A percentile compares a stretch with the other conserved stretches of the same genome.
phyloP scores from a whole-genome alignment of 53 echinoderm and acorn worm species.

The Holothuria scabra region DNA sequence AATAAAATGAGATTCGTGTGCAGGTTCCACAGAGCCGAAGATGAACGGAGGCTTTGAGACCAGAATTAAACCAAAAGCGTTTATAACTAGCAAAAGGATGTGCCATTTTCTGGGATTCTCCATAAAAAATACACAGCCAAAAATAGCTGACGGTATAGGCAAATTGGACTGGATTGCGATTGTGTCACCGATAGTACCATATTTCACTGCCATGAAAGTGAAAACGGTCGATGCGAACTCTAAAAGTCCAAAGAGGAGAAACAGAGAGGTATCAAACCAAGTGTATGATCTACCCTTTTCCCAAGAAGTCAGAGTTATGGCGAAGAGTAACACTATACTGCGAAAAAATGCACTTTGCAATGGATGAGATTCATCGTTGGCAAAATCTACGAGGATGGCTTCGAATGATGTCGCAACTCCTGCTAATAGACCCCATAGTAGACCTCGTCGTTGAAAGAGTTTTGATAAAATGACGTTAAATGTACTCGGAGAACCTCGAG shows the following conservation, averaged over 20 bases:
- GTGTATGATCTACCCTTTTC: neutral
- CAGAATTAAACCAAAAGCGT: conserved; percentile 20
- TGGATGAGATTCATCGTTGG: conserved; percentile 3
- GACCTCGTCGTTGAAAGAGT: neutral
- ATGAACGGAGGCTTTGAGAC: conserved; percentile 32
- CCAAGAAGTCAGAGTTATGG: conserved; percentile 2
- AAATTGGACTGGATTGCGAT: conserved; percentile 33
- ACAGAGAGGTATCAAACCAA: neutral
- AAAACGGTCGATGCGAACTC: conserved; percentile 11
- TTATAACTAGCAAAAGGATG: conserved; percentile 2
- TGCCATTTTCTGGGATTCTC: neutral
- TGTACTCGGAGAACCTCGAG: too few species aligned
- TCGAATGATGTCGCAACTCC: conserved; percentile 30
- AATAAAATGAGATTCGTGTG: too few species aligned
- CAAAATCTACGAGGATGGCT: conserved; percentile 24
- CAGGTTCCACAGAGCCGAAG: neutral
- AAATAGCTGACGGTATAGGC: conserved; percentile 30
- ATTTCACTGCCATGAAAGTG: conserved; percentile 25
- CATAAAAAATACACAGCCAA: conserved; percentile 18
- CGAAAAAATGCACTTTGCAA: conserved; percentile 22
- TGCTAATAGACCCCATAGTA: conserved; percentile 31
- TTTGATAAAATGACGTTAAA: too few species aligned
- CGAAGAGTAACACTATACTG: conserved; percentile 1
- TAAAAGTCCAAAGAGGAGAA: conserved; percentile 14
- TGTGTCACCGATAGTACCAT: conserved; percentile 33